Percentiles rank a stretch among this genome's conserved stretches.
Conservation (phyloP, 2,113 vertebrate genomes). For the Neolamprologus modestus region DNA sequence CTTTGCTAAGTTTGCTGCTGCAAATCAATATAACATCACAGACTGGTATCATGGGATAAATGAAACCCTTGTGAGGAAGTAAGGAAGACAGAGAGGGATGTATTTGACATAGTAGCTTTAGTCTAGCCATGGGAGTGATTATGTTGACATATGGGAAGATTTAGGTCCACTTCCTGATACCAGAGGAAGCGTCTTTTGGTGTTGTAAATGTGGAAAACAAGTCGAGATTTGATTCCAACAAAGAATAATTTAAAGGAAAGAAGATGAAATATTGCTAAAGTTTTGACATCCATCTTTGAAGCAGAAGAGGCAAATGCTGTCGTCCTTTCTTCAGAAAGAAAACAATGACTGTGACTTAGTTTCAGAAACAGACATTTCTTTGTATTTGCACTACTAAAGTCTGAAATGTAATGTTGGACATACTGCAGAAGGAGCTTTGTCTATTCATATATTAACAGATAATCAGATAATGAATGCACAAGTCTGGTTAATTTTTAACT, state of each 20-base stretch:
- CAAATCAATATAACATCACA: constrained; percentile 38
- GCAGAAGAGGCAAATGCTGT: not conserved
- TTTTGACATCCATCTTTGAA: not conserved
- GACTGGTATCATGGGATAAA: constrained; percentile 6
- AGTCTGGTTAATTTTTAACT: not conserved
- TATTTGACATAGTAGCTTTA: not conserved
- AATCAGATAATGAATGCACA: not conserved
- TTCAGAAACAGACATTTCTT: not conserved
- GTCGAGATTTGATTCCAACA: not conserved
- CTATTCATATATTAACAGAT: not conserved
- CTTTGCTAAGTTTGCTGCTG: not conserved
- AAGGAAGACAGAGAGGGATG: not conserved
- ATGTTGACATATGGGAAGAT: not conserved
- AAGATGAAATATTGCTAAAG: not conserved
- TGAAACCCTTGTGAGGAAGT: not conserved
- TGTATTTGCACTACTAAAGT: not conserved
- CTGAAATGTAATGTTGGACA: not conserved
- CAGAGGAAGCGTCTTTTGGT: not conserved
- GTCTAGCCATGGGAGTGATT: not conserved
- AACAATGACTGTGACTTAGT: not conserved
- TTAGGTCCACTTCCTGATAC: not conserved
- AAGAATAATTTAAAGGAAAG: not conserved
- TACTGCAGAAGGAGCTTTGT: not conserved
- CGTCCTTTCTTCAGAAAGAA: not conserved
- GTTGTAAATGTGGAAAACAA: not conserved